A percentile compares a stretch with the other conserved stretches of the same genome.
These are phyloP conservation scores for Laothoe populi DNA, from an alignment of 2,888 invertebrate genomes.

Conservation along the genomic window DNA sequence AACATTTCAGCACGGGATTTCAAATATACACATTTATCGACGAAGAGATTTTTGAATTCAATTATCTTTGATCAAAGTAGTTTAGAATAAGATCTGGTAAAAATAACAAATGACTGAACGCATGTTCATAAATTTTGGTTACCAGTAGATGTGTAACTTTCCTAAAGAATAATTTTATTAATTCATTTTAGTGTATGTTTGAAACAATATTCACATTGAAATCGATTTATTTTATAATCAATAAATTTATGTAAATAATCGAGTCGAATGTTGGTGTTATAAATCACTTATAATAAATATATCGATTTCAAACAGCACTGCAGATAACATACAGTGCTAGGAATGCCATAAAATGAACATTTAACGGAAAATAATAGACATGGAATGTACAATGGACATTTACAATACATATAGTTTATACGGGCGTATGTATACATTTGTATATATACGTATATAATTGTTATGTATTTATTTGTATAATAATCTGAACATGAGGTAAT, in stretches of 20 bases:
- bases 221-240: neutral
- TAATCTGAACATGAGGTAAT: too few species aligned
- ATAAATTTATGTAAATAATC: neutral
- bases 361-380: conserved; percentile 5
- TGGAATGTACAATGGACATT: conserved; percentile 20
- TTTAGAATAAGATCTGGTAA: too few species aligned
- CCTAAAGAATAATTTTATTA: neutral
- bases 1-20: neutral
- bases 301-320: conserved; percentile 32
- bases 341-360: conserved; percentile 29
- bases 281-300: neutral
- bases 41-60: too few species aligned
- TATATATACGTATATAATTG: too few species aligned
- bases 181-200: conserved; percentile 6
- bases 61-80: too few species aligned
- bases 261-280: too few species aligned
- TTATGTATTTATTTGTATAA: neutral
- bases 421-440: neutral
- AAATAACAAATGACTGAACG: too few species aligned
- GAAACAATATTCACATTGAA: neutral
- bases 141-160: too few species aligned
- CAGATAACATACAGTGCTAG: neutral
- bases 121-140: too few species aligned
- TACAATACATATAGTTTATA: neutral
- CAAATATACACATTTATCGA: conserved; percentile 17